These are phyloP conservation scores for Balanococcus diminutus DNA, from an alignment of 2,888 invertebrate species.

Conservation along the genomic window DNA sequence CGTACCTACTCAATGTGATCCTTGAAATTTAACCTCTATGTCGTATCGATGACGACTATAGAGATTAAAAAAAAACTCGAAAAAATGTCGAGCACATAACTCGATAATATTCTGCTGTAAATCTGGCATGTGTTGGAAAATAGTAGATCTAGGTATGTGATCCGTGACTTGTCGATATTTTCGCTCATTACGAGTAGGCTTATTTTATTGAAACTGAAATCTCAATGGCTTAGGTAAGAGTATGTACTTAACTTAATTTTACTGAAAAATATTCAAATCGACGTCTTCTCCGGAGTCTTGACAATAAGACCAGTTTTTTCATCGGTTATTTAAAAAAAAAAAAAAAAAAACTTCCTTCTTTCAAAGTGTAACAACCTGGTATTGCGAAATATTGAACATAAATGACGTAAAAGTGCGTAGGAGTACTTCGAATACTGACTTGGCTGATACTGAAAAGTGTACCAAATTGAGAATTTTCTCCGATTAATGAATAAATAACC, in stretches of 20 bases:
- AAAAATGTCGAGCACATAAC: neutral
- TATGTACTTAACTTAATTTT: neutral
- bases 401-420: neutral
- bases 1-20: neutral
- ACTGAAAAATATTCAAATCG: too few species aligned
- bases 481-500: neutral
- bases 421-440: neutral
- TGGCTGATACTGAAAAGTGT: neutral
- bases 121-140: neutral
- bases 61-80: neutral
- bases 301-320: neutral
- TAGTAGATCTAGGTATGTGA: neutral
- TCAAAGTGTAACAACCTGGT: neutral
- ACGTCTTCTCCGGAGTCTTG: too few species aligned
- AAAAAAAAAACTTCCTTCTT: neutral
- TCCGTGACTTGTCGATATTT: neutral
- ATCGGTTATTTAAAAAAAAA: neutral
- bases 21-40: constrained; percentile 1
- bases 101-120: neutral
- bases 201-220: neutral
- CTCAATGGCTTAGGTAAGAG: too few species aligned
- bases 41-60: neutral
- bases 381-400: neutral
- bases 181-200: neutral
- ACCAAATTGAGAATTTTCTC: neutral